A percentile compares a stretch with the other conserved stretches of the same genome.
Evolutionary conservation across 2,888 invertebrate genomes (phyloP).

Genomic region (Desoria tigrina): DNA sequence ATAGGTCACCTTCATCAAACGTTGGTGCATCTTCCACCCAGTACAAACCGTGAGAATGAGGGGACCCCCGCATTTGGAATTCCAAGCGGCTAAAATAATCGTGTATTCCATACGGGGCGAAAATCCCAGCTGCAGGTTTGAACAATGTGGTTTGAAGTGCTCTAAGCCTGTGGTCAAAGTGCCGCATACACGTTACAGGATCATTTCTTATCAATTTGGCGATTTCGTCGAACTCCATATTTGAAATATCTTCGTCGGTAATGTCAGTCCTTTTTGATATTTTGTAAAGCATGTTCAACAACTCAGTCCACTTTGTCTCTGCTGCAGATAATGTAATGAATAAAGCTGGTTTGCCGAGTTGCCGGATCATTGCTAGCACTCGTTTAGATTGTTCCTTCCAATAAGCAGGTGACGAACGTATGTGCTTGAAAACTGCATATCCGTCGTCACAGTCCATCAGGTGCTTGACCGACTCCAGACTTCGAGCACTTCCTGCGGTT

Average conservation of each 20-base stretch:
- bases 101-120: not conserved
- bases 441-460: slow-evolving; percentile 36
- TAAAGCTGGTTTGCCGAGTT: slow-evolving; percentile 25
- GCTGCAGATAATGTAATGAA: slow-evolving; percentile 42
- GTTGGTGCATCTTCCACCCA: slow-evolving; percentile 27
- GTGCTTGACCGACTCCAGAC: slow-evolving; percentile 1
- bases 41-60: slow-evolving; percentile 21
- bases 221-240: not conserved
- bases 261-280: slow-evolving; percentile 2
- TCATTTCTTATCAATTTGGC: slow-evolving; percentile 21
- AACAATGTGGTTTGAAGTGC: not conserved
- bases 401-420: slow-evolving; percentile 33
- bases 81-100: slow-evolving; percentile 15
- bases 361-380: slow-evolving; percentile 35
- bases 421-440: slow-evolving; percentile 24
- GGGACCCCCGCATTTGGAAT: slow-evolving; percentile 24
- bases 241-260: slow-evolving; percentile 19
- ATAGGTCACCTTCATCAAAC: not conserved
- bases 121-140: not conserved
- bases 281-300: slow-evolving; percentile 20
- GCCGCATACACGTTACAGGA: slow-evolving; percentile 24
- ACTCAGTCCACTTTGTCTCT: slow-evolving; percentile 33
- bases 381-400: slow-evolving; percentile 24
- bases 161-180: slow-evolving; percentile 21
- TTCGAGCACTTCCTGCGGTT: slow-evolving; percentile 20